Percentiles rank a stretch among this genome's conserved stretches.
Evolutionary conservation across 64 coral and sea anemone species (phyloP).

Genomic region (Hydrozoanthus tunicans): DNA sequence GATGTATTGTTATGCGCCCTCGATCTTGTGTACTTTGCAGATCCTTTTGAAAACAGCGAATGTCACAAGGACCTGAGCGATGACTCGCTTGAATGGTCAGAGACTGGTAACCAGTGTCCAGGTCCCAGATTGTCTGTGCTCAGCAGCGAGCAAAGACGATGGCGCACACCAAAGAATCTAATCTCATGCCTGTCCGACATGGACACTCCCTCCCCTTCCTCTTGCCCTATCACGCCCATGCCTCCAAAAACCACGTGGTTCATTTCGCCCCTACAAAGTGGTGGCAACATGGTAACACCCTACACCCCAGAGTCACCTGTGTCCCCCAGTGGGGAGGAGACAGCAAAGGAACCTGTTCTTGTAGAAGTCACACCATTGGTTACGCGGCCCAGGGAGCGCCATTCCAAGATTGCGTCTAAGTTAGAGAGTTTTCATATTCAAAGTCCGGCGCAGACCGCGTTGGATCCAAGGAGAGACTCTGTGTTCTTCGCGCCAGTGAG

Average conservation of each 20-base stretch:
- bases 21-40: neutral
- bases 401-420: slow-evolving; percentile 18
- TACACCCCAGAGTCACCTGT: slow-evolving; percentile 34
- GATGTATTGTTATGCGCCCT: no score
- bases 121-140: neutral
- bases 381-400: neutral
- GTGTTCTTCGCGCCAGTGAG: slow-evolving; percentile 29
- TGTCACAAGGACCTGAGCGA: slow-evolving; percentile 11
- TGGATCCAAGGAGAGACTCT: slow-evolving; percentile 32
- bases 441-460: neutral
- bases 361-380: slow-evolving; percentile 28
- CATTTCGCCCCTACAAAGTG: slow-evolving; percentile 39
- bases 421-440: slow-evolving; percentile 40
- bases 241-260: slow-evolving; percentile 51
- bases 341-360: neutral
- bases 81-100: slow-evolving; percentile 1
- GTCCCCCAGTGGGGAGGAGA: neutral
- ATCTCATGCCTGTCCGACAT: slow-evolving; percentile 33
- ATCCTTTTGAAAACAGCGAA: slow-evolving; percentile 12
- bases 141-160: neutral
- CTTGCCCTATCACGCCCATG: slow-evolving; percentile 15
- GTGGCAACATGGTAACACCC: slow-evolving; percentile 3
- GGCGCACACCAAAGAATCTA: slow-evolving; percentile 35
- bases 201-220: slow-evolving; percentile 36
- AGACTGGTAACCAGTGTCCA: neutral